Evolutionary conservation across 37 sponge, comb jelly and placozoan genomes (phyloP), one percentile per base, ranked within the genome.

Genomic region (Aphrocallistes beatrix): DNA sequence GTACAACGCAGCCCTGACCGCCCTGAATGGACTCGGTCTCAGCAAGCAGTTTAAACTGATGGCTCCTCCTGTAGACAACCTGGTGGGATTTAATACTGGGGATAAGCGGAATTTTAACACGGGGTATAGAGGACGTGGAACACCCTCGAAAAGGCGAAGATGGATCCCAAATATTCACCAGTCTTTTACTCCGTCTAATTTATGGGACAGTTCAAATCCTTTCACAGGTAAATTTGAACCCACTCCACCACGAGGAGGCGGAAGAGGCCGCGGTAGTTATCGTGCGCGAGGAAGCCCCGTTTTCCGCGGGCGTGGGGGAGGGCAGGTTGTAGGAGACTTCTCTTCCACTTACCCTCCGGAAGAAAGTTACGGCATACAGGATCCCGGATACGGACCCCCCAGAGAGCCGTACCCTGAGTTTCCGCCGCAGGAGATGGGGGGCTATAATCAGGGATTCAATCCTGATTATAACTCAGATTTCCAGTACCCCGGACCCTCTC

Each of bases 1-100:
- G 75, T 60, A 60, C n/a, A 60, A 60, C 75, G 75, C 75, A 13
- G 75, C 75, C 8, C 75, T 60, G 75, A 60, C 75, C 10, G 75
- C 75, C n/a, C 75, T 60, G 75, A 60, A 60, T 13, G 75, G 75
- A 60, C 75, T 60, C 25, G 75, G 75, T 25, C 75, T 60, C 75
- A 19, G 28, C 3, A 60, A 60, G 75, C 10, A 28, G 75, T 60
- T 60, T 13, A 60, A 28, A 13, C 34, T 60, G n/a, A 60, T 60
- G 75, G 32, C 75, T 19, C 75, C 75, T 60, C 75, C 75, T 25
- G 75, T 60, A 25, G 75, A 60, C 17, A 60, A 60, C 21, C 6
- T 28, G 3, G 28, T 30, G 8, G 28, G 10, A 1, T 28, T 32
- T 30, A 28, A 60, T 13, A 3, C 75, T 60, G 75, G 75, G 21